A percentile compares a stretch with the other conserved stretches of the same genome.
phyloP scores from a whole-genome alignment of 2,113 vertebrate species.

The Microtus ochrogaster region DNA sequence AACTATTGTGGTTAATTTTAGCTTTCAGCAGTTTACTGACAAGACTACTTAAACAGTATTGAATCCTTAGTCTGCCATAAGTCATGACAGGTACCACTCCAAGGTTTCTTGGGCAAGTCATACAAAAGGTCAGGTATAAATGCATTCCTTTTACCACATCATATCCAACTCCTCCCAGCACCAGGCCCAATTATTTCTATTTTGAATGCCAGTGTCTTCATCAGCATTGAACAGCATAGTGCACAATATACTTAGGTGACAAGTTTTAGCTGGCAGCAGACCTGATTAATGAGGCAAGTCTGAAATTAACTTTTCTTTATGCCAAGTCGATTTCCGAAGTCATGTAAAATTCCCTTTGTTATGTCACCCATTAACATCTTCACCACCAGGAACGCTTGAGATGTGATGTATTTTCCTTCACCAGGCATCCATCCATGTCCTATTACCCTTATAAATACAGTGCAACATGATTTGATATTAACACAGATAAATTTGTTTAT shows the following conservation, averaged over 20 bases:
- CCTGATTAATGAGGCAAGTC: slow-evolving; percentile 87
- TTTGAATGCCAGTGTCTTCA: slow-evolving; percentile 83
- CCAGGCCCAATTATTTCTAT: slow-evolving; percentile 80
- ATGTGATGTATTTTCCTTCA: slow-evolving; percentile 72
- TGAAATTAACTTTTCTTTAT: slow-evolving; percentile 84
- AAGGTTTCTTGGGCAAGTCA: slow-evolving; percentile 72
- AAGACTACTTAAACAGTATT: slow-evolving; percentile 57
- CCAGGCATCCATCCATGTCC: slow-evolving; percentile 78
- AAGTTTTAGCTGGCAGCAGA: slow-evolving; percentile 82
- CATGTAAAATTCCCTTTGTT: slow-evolving; percentile 75
- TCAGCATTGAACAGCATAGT: slow-evolving; percentile 76
- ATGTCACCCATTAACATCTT: slow-evolving; percentile 81
- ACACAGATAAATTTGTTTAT: slow-evolving; percentile 72
- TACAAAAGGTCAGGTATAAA: slow-evolving; percentile 81
- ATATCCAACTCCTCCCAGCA: slow-evolving; percentile 62
- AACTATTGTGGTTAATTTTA: neutral
- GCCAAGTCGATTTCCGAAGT: slow-evolving; percentile 75
- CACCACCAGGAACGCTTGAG: slow-evolving; percentile 77
- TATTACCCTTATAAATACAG: slow-evolving; percentile 84
- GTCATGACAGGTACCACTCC: slow-evolving; percentile 75
- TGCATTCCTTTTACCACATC: slow-evolving; percentile 71
- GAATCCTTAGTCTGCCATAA: slow-evolving; percentile 63
- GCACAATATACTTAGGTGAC: slow-evolving; percentile 81
- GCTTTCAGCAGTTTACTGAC: neutral
- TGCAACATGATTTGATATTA: slow-evolving; percentile 83